phyloP scores from a whole-genome alignment of 2,888 invertebrate species.

The Xanthostigma xanthostigma region DNA sequence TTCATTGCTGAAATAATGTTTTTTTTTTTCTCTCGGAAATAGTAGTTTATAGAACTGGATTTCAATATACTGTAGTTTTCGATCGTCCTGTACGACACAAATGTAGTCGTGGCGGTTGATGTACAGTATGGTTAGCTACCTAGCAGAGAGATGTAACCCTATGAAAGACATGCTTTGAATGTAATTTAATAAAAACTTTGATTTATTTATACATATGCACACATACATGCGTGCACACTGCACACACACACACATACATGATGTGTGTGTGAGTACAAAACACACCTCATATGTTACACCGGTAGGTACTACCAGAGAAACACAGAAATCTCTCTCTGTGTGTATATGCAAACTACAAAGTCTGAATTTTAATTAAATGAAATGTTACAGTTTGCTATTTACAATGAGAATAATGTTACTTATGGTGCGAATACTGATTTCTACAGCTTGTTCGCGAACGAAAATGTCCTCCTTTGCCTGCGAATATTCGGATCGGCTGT shows the following conservation, averaged over 20 bases:
- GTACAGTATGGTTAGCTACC: too few relatives aligned
- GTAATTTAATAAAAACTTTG: conserved; percentile 7
- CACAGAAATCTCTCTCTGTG: conserved; percentile 1
- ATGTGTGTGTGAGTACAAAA: neutral
- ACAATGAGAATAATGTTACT: neutral
- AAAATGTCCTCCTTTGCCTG: too few relatives aligned
- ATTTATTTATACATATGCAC: conserved; percentile 4
- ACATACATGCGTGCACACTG: neutral
- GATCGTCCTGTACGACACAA: too few relatives aligned
- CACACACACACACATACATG: neutral
- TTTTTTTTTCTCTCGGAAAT: too few relatives aligned
- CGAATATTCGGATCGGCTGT: too few relatives aligned
- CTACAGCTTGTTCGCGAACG: too few relatives aligned
- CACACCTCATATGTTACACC: too few relatives aligned
- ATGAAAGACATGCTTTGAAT: conserved; percentile 6
- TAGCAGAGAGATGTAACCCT: neutral
- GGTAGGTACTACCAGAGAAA: neutral
- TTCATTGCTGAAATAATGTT: too few relatives aligned
- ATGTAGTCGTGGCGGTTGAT: too few relatives aligned
- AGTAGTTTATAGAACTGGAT: too few relatives aligned
- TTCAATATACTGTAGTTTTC: too few relatives aligned
- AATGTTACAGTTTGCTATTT: conserved; percentile 2
- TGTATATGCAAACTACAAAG: conserved; percentile 4
- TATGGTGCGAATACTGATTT: too few relatives aligned
- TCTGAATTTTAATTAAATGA: conserved; percentile 7